phyloP scores from a whole-genome alignment of 2,113 vertebrate species.

The Platysteira castanea region DNA sequence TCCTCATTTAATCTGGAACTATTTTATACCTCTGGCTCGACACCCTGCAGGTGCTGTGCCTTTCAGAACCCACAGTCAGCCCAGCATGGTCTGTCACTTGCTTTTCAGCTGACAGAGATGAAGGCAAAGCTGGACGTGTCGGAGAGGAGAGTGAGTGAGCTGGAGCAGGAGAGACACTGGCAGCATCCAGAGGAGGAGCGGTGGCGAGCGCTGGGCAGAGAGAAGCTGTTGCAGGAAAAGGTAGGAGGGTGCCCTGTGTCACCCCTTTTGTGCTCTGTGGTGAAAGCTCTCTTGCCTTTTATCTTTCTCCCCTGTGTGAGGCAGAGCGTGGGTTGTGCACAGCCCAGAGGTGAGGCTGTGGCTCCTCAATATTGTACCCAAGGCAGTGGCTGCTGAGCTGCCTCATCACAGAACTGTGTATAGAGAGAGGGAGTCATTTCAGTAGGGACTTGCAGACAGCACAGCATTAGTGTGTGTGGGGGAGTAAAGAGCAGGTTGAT shows the following conservation, averaged over 20 bases:
- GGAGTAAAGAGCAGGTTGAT: background rate
- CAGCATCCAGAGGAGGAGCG: background rate
- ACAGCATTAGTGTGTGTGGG: rapidly evolving
- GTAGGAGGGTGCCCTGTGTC: conserved; percentile 22
- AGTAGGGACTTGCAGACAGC: background rate
- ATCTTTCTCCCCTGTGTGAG: background rate
- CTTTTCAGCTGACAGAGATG: conserved; percentile 67
- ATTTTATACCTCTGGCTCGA: background rate
- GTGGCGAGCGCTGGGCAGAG: background rate
- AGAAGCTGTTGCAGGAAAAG: background rate
- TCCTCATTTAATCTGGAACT: background rate
- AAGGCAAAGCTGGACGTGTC: conserved; percentile 39
- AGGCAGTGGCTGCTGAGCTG: background rate
- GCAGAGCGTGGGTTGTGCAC: background rate
- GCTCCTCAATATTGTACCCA: background rate
- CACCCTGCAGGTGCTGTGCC: background rate
- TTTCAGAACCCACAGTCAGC: background rate
- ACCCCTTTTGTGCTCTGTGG: background rate
- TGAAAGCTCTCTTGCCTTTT: background rate
- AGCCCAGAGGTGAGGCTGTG: background rate
- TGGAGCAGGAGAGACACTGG: background rate
- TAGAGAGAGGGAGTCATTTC: background rate
- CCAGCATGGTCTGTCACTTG: background rate
- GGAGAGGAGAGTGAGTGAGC: background rate
- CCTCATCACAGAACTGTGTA: background rate